Conservation (phyloP, 23 tunicate genomes). For the Botrylloides violaceus region DNA sequence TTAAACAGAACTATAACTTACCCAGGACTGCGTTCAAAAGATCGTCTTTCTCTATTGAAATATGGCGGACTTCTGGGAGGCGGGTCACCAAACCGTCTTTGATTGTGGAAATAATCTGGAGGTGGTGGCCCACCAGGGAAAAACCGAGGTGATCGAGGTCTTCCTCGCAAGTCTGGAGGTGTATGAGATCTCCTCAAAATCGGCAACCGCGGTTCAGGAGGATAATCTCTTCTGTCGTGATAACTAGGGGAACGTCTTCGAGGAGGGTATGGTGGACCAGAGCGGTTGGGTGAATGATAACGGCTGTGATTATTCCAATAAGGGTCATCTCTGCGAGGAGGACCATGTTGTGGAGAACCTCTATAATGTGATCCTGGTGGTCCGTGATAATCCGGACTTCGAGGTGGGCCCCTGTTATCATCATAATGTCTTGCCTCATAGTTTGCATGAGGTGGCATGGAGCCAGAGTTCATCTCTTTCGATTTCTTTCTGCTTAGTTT, state of each 20-base stretch:
- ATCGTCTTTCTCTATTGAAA: constrained; percentile 5
- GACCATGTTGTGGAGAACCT: constrained; percentile 16
- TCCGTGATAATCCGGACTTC: constrained; percentile 10
- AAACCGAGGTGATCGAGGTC: constrained; percentile 2
- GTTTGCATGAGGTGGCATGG: constrained; percentile 15
- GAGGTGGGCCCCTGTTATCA: constrained; percentile 20
- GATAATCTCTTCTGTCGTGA: constrained; percentile 17
- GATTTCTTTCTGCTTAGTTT: no score
- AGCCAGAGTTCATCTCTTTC: constrained; percentile 11
- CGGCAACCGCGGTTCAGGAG: background rate
- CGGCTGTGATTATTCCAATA: constrained; percentile 12
- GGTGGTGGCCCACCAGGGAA: constrained; percentile 21
- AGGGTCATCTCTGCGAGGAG: constrained; percentile 18
- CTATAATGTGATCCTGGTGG: constrained; percentile 10
- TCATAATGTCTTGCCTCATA: constrained; percentile 13
- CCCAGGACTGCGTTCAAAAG: constrained; percentile 22
- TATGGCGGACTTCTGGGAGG: constrained; percentile 21
- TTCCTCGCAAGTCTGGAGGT: constrained; percentile 17
- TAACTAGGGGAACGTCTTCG: constrained; percentile 20
- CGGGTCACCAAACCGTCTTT: constrained; percentile 11
- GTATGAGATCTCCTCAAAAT: constrained; percentile 10
- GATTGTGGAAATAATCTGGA: constrained; percentile 16
- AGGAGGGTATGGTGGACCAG: constrained; percentile 20
- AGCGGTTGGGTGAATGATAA: constrained; percentile 2
- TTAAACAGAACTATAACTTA: constrained; percentile 1